Evolutionary conservation across 2,113 vertebrate genomes (phyloP), one percentile per base, ranked within the genome.

Genomic region (Corythoichthys haematopterus): DNA sequence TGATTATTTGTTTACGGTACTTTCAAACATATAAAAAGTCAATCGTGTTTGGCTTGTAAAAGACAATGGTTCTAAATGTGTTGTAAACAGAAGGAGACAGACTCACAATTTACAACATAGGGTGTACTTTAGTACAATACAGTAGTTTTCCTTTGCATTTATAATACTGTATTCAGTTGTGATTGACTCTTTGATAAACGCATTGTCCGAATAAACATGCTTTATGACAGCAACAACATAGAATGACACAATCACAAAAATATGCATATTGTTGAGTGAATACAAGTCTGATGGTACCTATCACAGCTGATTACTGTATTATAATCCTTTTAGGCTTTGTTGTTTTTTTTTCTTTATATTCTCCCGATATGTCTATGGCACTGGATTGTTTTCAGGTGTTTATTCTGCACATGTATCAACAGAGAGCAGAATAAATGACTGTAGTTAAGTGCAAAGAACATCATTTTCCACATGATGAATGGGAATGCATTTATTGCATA

Each of bases 401-500:
- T 0, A 28, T 63, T 68, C 62, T 48, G 56, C 75, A 36, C 63
- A 43, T 43, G 51, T 35, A 62, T 48, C 55, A 65, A 75, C 52
- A 52, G 35, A 40, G 56, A 60, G 68, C 35, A 57, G 71, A 71
- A 66, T 65, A 53, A 53, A 59, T 16, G 57, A 67, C 35, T 47
- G 57, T 38, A 37, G 37, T 51, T 68, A n/a, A 74, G 47, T 11
- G 66, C 58, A 35, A 60, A 64, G 59, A 50, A 5, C 51, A 58
- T 20, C 45, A n/a, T 37, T 72, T 59, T 77, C 40, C 33, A 65
- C 38, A 68, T 65, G 50, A 75, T 78, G 70, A 70, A 69, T 74
- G 62, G 52, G 28, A 56, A 65, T 51, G 45, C 81, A 72, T 69
- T 79, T 72, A 79, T 73, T 83, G 74, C 79, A 79, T 64, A 47